These are phyloP conservation scores for Catostomus latipinnis DNA, from an alignment of 2,797 vertebrate genomes.

Conservation along the genomic window DNA sequence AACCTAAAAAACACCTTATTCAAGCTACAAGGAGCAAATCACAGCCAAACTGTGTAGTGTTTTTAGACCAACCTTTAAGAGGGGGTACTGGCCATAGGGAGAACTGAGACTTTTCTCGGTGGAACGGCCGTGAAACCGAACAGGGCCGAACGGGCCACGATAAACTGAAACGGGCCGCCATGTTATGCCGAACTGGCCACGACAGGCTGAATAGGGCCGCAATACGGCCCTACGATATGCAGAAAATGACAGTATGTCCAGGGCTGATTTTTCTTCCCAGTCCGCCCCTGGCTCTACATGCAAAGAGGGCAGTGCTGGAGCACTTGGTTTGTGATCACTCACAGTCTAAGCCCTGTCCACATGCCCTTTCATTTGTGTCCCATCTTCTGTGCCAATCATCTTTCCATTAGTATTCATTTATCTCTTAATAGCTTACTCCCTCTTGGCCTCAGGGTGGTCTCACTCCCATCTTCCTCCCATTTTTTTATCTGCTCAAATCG, in stretches of 20 bases:
- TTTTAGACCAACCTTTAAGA: slow-evolving; percentile 20
- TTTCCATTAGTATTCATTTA: too few relatives aligned
- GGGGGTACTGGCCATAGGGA: not conserved
- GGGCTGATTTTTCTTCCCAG: too few relatives aligned
- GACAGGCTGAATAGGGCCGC: too few relatives aligned
- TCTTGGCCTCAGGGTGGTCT: slow-evolving; percentile 62
- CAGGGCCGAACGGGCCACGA: too few relatives aligned
- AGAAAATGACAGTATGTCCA: too few relatives aligned
- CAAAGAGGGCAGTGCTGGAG: slow-evolving; percentile 14
- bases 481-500: slow-evolving; percentile 68
- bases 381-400: too few relatives aligned
- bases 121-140: too few relatives aligned
- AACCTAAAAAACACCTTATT: too few relatives aligned
- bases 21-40: not conserved
- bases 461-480: slow-evolving; percentile 55
- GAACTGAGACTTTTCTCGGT: too few relatives aligned
- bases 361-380: not conserved
- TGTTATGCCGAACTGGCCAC: too few relatives aligned
- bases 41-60: slow-evolving; percentile 8
- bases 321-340: slow-evolving; percentile 11
- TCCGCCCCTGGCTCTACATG: not conserved
- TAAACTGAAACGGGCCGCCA: too few relatives aligned
- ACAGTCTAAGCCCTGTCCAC: not conserved
- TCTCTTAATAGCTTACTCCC: slow-evolving; percentile 57
- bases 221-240: too few relatives aligned